Conservation (phyloP, 2,113 vertebrate genomes). For the sheep (Ovis aries) region ARS-UI_Ramb_v3.0 NC_056054.1:256922501-256923000, state of each 20-base stretch:
- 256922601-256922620: background rate
- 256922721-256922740: background rate
- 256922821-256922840: background rate
- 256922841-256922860: no score
- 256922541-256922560: rapidly evolving
- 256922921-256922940: no score
- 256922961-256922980: no score
- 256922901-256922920: no score
- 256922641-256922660: background rate
- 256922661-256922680: background rate
- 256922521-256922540: background rate
- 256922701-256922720: background rate
- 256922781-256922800: background rate
- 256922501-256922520: background rate
- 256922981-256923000: no score
- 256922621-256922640: background rate
- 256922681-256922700: background rate
- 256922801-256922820: background rate
- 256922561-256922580: background rate
- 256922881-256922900: rapidly evolving
- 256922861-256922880: no score
- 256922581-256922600: background rate
- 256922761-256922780: background rate
- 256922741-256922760: background rate
- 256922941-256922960: no score